Evolutionary conservation across 2,888 invertebrate genomes (phyloP), one percentile per base, ranked within the genome.

Genomic region (Frankliniella intonsa): DNA sequence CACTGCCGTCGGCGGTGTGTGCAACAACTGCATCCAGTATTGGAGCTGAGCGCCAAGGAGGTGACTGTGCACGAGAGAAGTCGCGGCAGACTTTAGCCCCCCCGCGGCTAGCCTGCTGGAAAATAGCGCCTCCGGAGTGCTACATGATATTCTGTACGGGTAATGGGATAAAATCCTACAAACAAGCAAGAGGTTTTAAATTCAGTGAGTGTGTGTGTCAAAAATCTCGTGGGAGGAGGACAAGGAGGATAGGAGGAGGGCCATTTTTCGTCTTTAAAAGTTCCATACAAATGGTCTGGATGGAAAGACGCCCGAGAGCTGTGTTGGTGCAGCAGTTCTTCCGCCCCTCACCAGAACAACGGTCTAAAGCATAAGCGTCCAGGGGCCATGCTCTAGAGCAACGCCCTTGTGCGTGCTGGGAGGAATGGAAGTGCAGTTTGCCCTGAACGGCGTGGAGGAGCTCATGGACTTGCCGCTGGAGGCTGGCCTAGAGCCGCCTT

Each of bases 361-460:
- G 69, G 69, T 76, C 69, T 76, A 76, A 76, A 76, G 69, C 69
- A 76, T 76, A 76, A 76, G 69, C 69, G 62, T 11, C 22, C 22
- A 25, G 25, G 25, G 69, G 69, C 69, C 69, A 76, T 76, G 69
- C 69, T 76, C 69, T 76, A 76, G 69, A 76, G 69, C 69, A 25
- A 25, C 25, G 69, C 25, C 69, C 69, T 76, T 76, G 69, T 25
- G 25, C 69, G 22, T 22, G 69, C 69, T 25, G 81, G 69, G 55
- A 82, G 84, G 84, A 38, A 84, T 84, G 83, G 84, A 84, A 82
- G 82, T 84, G 80, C 84, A 84, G 76, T 82, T 83, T 50, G 81
- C 83, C 27, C 82, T 83, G 82, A 83, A 82, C 50, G 84, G 84
- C 81, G 83, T 83, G 51, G 83, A 81, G 50, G 83, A 83, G 49